Conservation (phyloP, 2,113 vertebrate genomes). For the Perca fluviatilis region DNA sequence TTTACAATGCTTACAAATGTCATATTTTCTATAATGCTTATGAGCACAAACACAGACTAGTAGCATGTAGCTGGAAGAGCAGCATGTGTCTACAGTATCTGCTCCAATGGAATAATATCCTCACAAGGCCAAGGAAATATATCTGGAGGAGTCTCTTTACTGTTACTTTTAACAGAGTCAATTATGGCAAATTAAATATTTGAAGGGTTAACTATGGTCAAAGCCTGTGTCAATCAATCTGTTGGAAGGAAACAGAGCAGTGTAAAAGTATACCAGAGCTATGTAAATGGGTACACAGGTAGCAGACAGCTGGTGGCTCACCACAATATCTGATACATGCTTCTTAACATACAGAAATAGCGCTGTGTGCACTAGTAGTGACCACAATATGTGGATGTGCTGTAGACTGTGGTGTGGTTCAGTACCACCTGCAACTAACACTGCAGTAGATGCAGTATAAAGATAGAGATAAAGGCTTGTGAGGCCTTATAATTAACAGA, state of each 20-base stretch:
- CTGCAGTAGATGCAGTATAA: not conserved
- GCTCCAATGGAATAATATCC: not conserved
- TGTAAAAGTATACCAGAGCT: not conserved
- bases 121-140: not conserved
- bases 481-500: not conserved
- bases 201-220: not conserved
- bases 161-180: not conserved
- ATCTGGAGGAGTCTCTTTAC: not conserved
- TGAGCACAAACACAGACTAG: not conserved
- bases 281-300: not conserved
- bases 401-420: conserved; percentile 48
- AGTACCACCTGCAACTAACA: conserved; percentile 25
- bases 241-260: not conserved
- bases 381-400: conserved; percentile 48
- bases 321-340: conserved; percentile 27
- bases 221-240: not conserved
- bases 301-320: conserved; percentile 17
- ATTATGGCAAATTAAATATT: not conserved
- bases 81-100: not conserved
- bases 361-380: not conserved
- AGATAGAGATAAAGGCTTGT: not conserved
- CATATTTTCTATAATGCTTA: not conserved
- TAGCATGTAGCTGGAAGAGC: not conserved
- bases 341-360: conserved; percentile 34
- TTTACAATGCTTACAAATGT: not conserved